These are phyloP conservation scores for Armadillidium nasatum DNA, from an alignment of 1,140 invertebrate species.

Conservation along the genomic window DNA sequence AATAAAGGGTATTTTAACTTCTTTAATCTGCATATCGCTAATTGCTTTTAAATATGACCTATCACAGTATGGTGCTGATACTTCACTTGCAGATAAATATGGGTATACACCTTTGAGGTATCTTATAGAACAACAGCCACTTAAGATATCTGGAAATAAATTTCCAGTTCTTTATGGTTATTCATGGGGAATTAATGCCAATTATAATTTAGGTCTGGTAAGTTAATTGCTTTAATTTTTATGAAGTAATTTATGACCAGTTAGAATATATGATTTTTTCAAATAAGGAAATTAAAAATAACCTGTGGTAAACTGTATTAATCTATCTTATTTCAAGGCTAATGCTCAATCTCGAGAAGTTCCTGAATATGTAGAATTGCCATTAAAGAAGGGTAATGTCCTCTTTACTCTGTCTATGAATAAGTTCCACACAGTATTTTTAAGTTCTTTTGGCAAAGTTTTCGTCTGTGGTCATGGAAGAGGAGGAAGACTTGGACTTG, in stretches of 20 bases:
- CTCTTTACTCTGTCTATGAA: not conserved
- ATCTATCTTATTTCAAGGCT: not conserved
- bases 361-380: not conserved
- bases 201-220: slow-evolving; percentile 5
- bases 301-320: not conserved
- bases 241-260: not conserved
- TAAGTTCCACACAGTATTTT: not conserved
- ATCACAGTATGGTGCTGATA: not conserved
- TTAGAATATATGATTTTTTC: too few species aligned
- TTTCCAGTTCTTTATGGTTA: not conserved
- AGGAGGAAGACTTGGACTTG: slow-evolving; percentile 17
- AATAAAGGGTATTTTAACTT: too few species aligned
- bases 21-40: too few species aligned
- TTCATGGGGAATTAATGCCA: slow-evolving; percentile 16
- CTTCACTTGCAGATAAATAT: not conserved
- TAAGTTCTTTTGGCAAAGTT: not conserved
- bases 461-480: slow-evolving; percentile 7
- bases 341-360: not conserved
- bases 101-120: not conserved
- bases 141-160: not conserved
- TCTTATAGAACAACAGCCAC: not conserved
- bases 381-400: not conserved
- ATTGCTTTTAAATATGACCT: not conserved
- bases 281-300: too few species aligned
- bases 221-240: not conserved